These are phyloP conservation scores for Phylloscopus whistleri DNA, from an alignment of 2,113 vertebrate species.

Conservation along the genomic window DNA sequence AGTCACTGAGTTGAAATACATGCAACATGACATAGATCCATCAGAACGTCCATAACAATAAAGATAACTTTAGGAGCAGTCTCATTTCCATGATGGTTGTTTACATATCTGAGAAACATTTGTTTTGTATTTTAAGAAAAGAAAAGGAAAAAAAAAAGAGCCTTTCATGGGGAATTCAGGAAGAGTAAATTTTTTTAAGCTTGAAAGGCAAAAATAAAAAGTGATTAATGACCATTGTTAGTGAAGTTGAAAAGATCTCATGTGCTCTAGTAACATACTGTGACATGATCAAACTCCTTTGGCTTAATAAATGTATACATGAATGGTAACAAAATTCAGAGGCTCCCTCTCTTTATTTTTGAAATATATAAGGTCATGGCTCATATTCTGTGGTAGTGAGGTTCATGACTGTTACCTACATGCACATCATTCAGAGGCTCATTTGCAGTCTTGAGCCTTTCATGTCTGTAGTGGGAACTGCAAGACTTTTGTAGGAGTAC, in stretches of 20 bases:
- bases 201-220: not conserved
- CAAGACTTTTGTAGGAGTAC: not conserved
- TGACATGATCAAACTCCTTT: constrained; percentile 39
- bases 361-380: not conserved
- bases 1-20: constrained; percentile 1
- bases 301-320: constrained; percentile 55
- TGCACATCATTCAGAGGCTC: not conserved
- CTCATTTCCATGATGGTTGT: constrained; percentile 20
- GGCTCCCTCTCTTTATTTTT: not conserved
- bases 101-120: constrained; percentile 29
- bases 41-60: not conserved
- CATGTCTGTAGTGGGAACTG: not conserved
- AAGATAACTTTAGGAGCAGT: not conserved
- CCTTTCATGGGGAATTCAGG: not conserved
- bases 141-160: not conserved
- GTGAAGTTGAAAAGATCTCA: not conserved
- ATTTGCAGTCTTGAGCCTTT: not conserved
- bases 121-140: constrained; percentile 46
- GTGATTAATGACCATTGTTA: not conserved
- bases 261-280: not conserved
- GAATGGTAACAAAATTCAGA: constrained; percentile 8
- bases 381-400: not conserved
- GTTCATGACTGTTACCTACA: not conserved
- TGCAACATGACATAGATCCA: not conserved
- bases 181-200: not conserved